Conservation (phyloP, 1,140 invertebrate genomes). For the Dendrolimus punctatus region DNA sequence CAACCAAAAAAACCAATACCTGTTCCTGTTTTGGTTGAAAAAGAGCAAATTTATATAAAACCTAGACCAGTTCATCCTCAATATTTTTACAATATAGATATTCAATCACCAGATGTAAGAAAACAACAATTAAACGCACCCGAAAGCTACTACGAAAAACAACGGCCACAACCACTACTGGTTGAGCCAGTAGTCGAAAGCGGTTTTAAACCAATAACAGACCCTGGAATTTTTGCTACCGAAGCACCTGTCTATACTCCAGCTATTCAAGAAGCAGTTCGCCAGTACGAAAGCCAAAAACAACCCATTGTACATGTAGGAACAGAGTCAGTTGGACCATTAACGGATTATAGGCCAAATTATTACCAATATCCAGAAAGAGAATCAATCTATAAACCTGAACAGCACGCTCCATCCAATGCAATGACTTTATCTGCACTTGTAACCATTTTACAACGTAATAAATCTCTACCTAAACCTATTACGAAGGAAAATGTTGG, state of each 20-base stretch:
- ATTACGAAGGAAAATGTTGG: slow-evolving; percentile 84
- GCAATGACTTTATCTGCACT: slow-evolving; percentile 50
- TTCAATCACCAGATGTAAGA: slow-evolving; percentile 24
- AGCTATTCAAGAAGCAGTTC: slow-evolving; percentile 9
- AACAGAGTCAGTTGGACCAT: slow-evolving; percentile 14
- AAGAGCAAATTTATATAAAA: slow-evolving; percentile 44
- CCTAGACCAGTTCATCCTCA: slow-evolving; percentile 38
- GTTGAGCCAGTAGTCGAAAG: slow-evolving; percentile 45
- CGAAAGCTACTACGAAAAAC: slow-evolving; percentile 55
- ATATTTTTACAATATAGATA: slow-evolving; percentile 29
- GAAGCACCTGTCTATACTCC: slow-evolving; percentile 25
- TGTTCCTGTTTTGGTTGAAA: slow-evolving; percentile 23
- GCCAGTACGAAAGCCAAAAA: slow-evolving; percentile 23
- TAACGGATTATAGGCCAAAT: slow-evolving; percentile 27
- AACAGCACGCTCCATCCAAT: slow-evolving; percentile 25
- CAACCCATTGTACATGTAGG: slow-evolving; percentile 19
- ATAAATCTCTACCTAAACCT: slow-evolving; percentile 81
- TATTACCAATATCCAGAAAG: slow-evolving; percentile 41
- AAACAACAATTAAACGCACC: slow-evolving; percentile 45
- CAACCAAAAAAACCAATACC: slow-evolving; percentile 30
- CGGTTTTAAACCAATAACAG: slow-evolving; percentile 63
- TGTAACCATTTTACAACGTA: slow-evolving; percentile 78
- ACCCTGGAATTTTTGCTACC: slow-evolving; percentile 23
- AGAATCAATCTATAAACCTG: slow-evolving; percentile 26
- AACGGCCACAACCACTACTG: slow-evolving; percentile 18